These are phyloP conservation scores for Sesia apiformis DNA, from an alignment of 2,888 invertebrate genomes.

Conservation along the genomic window DNA sequence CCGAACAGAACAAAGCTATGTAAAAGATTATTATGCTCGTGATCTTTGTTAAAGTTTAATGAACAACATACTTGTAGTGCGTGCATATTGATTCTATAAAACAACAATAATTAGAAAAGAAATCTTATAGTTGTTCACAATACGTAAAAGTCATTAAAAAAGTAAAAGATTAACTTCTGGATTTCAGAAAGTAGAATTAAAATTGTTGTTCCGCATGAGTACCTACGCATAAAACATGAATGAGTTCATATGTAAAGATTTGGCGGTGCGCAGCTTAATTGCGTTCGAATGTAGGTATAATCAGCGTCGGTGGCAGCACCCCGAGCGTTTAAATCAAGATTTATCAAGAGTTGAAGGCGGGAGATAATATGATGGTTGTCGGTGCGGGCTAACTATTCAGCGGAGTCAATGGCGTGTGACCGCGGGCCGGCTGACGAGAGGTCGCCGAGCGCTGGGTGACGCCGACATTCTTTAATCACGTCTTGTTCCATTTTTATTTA, in stretches of 20 bases:
- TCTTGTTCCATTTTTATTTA: slow-evolving; percentile 48
- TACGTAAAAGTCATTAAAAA: too few species aligned
- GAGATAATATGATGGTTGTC: slow-evolving; percentile 48
- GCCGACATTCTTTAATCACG: slow-evolving; percentile 60
- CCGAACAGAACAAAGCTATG: background rate
- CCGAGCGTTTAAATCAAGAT: slow-evolving; percentile 39
- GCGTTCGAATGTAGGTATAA: slow-evolving; percentile 8
- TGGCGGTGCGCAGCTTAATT: too few species aligned
- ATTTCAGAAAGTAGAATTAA: too few species aligned
- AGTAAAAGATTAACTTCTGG: too few species aligned
- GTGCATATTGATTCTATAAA: too few species aligned
- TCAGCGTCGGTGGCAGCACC: slow-evolving; percentile 32
- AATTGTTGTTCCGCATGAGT: too few species aligned
- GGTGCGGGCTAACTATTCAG: slow-evolving; percentile 48
- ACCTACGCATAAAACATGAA: too few species aligned
- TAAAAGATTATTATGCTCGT: background rate
- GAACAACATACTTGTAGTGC: too few species aligned
- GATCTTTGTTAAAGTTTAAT: too few species aligned
- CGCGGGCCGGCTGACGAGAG: slow-evolving; percentile 38
- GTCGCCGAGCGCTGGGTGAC: slow-evolving; percentile 48
- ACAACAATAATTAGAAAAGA: too few species aligned
- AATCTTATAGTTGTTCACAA: too few species aligned
- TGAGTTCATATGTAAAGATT: too few species aligned
- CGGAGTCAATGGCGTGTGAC: slow-evolving; percentile 70
- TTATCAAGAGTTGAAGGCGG: slow-evolving; percentile 28